Evolutionary conservation across 2,113 vertebrate species (phyloP), one percentile per base, ranked within the genome.

Genomic region (Zapornia atra): DNA sequence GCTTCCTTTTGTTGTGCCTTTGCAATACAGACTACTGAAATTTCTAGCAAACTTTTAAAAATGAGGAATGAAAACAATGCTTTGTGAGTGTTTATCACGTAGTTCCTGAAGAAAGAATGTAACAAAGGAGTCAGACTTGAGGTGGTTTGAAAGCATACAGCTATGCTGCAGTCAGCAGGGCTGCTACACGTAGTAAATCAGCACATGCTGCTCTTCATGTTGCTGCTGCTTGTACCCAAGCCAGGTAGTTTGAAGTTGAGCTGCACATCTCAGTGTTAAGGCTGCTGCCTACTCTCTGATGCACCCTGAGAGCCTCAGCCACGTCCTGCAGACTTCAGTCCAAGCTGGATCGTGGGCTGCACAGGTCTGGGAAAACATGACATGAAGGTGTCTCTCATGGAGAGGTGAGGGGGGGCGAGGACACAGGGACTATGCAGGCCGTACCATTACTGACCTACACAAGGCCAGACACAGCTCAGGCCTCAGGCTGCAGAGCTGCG

Each of bases 341-440:
- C 21, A 2, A 5, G 42, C 2, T 25, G 72, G n/a, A 12, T 34
- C 18, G 3, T 10, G 11, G 29, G 15, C 38, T 46, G 36, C 34
- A 6, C 2, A 1, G 28, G 12, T 24, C 12, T 4, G 14, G 59
- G 59, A 26, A 12, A 6, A 44, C 10, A 2, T 1, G 20, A 17
- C 13, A 1, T 2, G 34, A 6, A n/a, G 60, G 22, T 1, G 0
- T 42, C 18, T 11, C 6, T 10, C 3, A 8, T 1, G 1, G 33
- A 16, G 53, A 40, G 31, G 24, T 6, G 26, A 82, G 16, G 36
- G 40, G 40, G n/a, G 7, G 5, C 2, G 1, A 48, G 48, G 56
- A n/a, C 25, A 5, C 12, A 4, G 31, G 53, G 18, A 0, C 66
- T 4, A 2, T 8, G 1, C 7, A 5, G 66, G 38, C 31, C 1